Evolutionary conservation across 2,113 vertebrate genomes (phyloP), one percentile per base, ranked within the genome.

Genomic region (Heterocephalus glaber): DNA sequence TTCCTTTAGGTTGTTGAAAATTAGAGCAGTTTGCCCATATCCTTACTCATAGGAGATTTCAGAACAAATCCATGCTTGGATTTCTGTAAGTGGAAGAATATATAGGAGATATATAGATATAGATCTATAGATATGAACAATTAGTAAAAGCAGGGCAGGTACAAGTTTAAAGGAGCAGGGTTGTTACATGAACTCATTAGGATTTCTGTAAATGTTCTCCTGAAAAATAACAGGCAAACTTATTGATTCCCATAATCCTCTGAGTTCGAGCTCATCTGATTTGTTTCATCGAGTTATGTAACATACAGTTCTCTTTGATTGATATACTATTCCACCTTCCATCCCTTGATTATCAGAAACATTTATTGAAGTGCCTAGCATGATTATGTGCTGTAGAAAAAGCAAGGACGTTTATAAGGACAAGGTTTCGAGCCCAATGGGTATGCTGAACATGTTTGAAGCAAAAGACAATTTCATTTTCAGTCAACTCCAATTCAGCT

Each of bases 401-500:
- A 79, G 81, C 58, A 70, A 96, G 80, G 83, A 89, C 30, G 7
- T 96, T 74, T 54, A 68, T 44, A 84, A 12, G 65, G 65, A n/a
- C 47, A 77, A 68, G 20, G 44, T 58, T 38, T 54, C 92, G 60
- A 80, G 63, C n/a, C 81, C 86, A 44, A 0, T 83, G 85, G 83
- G 60, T 77, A 83, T 86, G 35, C 65, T 87, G 65, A 82, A 95
- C 94, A 77, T 82, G 66, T 97, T 92, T 83, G 96, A 98, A 96
- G 96, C 90, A 95, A 94, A 97, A 95, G 89, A 66, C 84, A 96
- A 90, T 33, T 82, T 97, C 81, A 93, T 90, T 94, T 91, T 86
- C 98, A 96, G 94, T 44, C 80, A 97, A 54, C 93, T 93, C 81
- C 70, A 94, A 49, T 85, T 95, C 94, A 91, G 84, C 65, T 97